Conservation (phyloP, 1,140 invertebrate genomes). For the Aphelinus atriplicis region DNA sequence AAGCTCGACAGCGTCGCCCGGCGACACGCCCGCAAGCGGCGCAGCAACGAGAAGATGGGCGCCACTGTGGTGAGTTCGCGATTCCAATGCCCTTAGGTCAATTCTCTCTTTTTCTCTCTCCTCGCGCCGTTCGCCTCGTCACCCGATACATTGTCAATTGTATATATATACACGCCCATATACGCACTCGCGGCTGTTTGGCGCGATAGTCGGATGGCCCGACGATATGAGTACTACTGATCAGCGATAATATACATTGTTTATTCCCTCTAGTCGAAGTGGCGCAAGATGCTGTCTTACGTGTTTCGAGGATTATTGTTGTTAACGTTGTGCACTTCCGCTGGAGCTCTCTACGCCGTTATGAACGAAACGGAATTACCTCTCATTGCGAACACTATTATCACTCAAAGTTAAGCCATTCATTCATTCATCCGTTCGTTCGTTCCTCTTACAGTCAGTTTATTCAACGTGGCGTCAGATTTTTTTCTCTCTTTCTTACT, state of each 20-base stretch:
- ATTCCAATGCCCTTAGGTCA: slow-evolving; percentile 3
- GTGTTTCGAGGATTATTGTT: slow-evolving; percentile 56
- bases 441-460: no score
- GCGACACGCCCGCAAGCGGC: slow-evolving; percentile 65
- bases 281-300: slow-evolving; percentile 51
- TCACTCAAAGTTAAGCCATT: slow-evolving; percentile 11
- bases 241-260: slow-evolving; percentile 13
- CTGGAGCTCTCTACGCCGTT: slow-evolving; percentile 47
- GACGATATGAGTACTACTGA: not conserved
- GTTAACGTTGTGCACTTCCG: slow-evolving; percentile 52
- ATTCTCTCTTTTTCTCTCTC: no score
- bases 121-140: no score
- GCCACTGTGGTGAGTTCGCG: slow-evolving; percentile 65
- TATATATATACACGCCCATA: no score
- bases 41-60: slow-evolving; percentile 67
- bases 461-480: no score
- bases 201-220: no score
- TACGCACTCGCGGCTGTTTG: no score
- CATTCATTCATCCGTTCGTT: not conserved
- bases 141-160: no score
- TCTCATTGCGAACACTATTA: slow-evolving; percentile 14
- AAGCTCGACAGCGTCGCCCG: slow-evolving; percentile 54
- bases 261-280: slow-evolving; percentile 51
- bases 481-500: no score
- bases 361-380: slow-evolving; percentile 17